phyloP scores from a whole-genome alignment of 2,113 vertebrate species.

The Brachionichthys hirsutus region DNA sequence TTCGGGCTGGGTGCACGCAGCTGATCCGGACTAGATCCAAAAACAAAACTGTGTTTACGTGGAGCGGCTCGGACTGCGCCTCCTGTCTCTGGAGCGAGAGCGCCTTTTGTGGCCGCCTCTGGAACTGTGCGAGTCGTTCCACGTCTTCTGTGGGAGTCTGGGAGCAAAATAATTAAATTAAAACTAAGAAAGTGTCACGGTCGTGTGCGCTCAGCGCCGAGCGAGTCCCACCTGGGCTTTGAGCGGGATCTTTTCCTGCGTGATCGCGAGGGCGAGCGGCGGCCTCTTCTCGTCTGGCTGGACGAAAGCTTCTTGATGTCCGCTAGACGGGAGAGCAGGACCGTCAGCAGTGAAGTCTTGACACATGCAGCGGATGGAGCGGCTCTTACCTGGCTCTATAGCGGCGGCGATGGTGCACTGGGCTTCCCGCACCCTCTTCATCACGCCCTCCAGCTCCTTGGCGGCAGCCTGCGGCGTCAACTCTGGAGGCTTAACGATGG shows the following conservation, averaged over 20 bases:
- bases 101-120: slow-evolving; percentile 82
- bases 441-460: slow-evolving; percentile 94
- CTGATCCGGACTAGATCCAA: too few relatives aligned
- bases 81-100: slow-evolving; percentile 85
- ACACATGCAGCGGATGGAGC: neutral
- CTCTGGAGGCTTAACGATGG: slow-evolving; percentile 97
- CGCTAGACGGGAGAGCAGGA: slow-evolving; percentile 32
- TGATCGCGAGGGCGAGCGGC: slow-evolving; percentile 82
- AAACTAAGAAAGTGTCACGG: neutral
- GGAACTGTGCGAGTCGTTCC: slow-evolving; percentile 79
- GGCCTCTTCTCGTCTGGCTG: slow-evolving; percentile 75
- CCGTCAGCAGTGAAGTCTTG: neutral
- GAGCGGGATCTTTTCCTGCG: slow-evolving; percentile 88
- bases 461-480: slow-evolving; percentile 95
- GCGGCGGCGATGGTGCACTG: slow-evolving; percentile 94
- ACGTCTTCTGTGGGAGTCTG: slow-evolving; percentile 80
- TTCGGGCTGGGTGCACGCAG: too few relatives aligned
- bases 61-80: slow-evolving; percentile 84
- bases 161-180: neutral
- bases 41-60: slow-evolving; percentile 28
- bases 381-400: slow-evolving; percentile 88
- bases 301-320: slow-evolving; percentile 77
- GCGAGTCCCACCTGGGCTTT: slow-evolving; percentile 81
- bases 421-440: slow-evolving; percentile 95
- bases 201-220: too few relatives aligned